Conservation (phyloP, 1,140 invertebrate species). For the Drosophila equinoxialis region DNA sequence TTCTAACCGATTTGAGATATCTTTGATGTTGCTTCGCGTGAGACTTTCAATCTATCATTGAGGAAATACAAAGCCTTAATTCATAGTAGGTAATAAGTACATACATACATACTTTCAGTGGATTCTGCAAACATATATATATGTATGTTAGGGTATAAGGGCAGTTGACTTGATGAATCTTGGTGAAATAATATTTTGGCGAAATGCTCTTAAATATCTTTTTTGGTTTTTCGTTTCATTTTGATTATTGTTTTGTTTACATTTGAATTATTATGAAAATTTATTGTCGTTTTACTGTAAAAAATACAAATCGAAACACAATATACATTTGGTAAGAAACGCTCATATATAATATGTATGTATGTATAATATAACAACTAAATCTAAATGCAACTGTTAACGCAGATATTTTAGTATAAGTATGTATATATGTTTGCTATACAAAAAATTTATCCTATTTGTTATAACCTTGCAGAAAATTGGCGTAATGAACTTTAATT, state of each 20-base stretch:
- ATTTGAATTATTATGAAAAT: constrained; percentile 70
- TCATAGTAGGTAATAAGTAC: background rate
- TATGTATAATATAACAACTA: constrained; percentile 1
- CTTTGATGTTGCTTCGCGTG: too few relatives aligned
- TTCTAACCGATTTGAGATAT: too few relatives aligned
- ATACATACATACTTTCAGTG: background rate
- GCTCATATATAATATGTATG: background rate
- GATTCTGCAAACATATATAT: background rate
- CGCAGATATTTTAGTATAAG: constrained; percentile 4
- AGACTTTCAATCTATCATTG: background rate
- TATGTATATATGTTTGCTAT: background rate
- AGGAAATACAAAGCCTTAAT: background rate
- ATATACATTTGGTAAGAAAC: background rate
- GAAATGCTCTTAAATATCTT: constrained; percentile 27
- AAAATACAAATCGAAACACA: constrained; percentile 46
- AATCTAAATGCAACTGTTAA: constrained; percentile 17
- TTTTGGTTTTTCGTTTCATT: background rate
- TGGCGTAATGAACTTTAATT: too few relatives aligned
- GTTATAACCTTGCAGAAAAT: background rate
- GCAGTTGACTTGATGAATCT: background rate
- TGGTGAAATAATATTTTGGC: background rate
- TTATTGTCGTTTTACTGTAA: constrained; percentile 69
- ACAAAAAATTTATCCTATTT: background rate
- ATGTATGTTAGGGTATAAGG: background rate
- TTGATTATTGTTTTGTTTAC: constrained; percentile 35